Percentiles rank a stretch among this genome's conserved stretches.
phyloP scores from a whole-genome alignment of 2,797 vertebrate genomes.

The Intellagama lesueurii region DNA sequence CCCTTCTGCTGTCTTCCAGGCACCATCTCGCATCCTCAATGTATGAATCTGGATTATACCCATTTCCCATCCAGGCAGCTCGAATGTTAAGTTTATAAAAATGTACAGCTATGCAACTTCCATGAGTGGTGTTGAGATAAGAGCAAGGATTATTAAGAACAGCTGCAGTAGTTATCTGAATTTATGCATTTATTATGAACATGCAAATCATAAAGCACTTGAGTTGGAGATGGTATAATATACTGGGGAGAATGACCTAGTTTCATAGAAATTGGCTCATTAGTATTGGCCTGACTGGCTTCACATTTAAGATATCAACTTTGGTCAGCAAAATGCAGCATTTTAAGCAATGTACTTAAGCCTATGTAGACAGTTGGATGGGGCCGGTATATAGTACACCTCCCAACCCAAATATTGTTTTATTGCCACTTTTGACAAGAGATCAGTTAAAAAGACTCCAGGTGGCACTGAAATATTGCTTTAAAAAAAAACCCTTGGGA shows the following conservation, averaged over 20 bases:
- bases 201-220: slow-evolving; percentile 24
- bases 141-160: slow-evolving; percentile 19
- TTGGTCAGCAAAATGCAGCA: slow-evolving; percentile 43
- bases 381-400: slow-evolving; percentile 41
- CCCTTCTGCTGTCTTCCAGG: slow-evolving; percentile 93
- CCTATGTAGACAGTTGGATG: not conserved
- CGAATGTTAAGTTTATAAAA: slow-evolving; percentile 6
- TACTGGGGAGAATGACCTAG: slow-evolving; percentile 52
- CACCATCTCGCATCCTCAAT: slow-evolving; percentile 87
- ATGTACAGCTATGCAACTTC: slow-evolving; percentile 72
- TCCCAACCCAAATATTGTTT: slow-evolving; percentile 19
- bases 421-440: slow-evolving; percentile 19
- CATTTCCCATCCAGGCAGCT: slow-evolving; percentile 55
- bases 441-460: slow-evolving; percentile 4
- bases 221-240: slow-evolving; percentile 43
- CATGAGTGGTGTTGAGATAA: slow-evolving; percentile 57
- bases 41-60: slow-evolving; percentile 78
- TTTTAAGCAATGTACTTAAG: slow-evolving; percentile 24
- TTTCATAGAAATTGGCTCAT: slow-evolving; percentile 54
- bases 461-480: slow-evolving; percentile 24
- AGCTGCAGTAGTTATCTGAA: slow-evolving; percentile 49
- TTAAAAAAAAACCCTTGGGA: not conserved
- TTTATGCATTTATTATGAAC: slow-evolving; percentile 51
- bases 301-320: slow-evolving; percentile 52
- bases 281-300: slow-evolving; percentile 42